A percentile compares a stretch with the other conserved stretches of the same genome.
Evolutionary conservation across 2,113 vertebrate species (phyloP).

Genomic region (Rhinichthys klamathensis): DNA sequence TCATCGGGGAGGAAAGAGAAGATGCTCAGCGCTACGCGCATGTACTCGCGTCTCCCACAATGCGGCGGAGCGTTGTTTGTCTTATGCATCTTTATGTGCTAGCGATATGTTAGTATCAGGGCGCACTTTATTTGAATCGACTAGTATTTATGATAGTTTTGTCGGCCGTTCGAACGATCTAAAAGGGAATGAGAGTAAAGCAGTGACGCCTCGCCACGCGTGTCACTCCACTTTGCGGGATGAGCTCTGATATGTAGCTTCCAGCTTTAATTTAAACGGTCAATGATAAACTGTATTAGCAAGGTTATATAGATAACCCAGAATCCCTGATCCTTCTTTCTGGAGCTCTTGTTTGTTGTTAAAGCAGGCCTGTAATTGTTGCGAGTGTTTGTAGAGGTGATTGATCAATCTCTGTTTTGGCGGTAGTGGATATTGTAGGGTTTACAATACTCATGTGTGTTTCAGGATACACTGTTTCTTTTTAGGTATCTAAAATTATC

Average conservation of each 20-base stretch:
- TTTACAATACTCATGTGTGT: background rate
- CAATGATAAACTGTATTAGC: constrained; percentile 13
- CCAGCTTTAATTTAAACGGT: constrained; percentile 17
- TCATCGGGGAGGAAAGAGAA: constrained; percentile 44
- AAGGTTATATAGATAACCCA: background rate
- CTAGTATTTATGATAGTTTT: background rate
- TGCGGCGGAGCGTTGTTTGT: constrained; percentile 22
- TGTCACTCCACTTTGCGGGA: background rate
- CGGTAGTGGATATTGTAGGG: background rate
- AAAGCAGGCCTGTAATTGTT: background rate
- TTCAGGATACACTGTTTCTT: background rate
- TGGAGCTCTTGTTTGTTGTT: background rate
- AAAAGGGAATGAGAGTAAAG: background rate
- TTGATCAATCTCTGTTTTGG: background rate
- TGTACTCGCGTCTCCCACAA: constrained; percentile 3
- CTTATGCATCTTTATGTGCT: background rate
- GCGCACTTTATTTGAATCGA: background rate
- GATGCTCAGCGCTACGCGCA: constrained; percentile 1
- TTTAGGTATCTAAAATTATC: background rate
- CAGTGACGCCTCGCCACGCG: background rate
- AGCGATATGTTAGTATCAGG: background rate
- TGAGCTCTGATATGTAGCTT: background rate
- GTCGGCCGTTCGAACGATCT: background rate
- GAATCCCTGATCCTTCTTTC: background rate
- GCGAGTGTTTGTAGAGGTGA: background rate